A percentile compares a stretch with the other conserved stretches of the same genome.
Conservation (phyloP, 2,113 vertebrate genomes). For the Burhinus bistriatus region DNA sequence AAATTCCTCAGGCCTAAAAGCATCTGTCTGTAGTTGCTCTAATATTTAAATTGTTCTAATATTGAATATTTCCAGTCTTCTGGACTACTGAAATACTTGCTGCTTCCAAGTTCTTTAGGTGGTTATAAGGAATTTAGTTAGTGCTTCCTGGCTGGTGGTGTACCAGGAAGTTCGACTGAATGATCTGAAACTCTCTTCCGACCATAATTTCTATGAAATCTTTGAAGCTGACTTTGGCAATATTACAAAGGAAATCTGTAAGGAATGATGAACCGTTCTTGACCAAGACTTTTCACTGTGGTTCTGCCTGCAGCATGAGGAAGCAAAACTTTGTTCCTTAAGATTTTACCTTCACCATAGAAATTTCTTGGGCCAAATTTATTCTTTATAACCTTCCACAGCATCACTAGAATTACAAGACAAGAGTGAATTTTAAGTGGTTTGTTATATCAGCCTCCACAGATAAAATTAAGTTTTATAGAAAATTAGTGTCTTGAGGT, state of each 20-base stretch:
- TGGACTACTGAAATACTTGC: not conserved
- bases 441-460: not conserved
- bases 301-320: not conserved
- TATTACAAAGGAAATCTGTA: constrained; percentile 23
- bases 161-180: not conserved
- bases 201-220: constrained; percentile 35
- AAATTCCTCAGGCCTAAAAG: not conserved
- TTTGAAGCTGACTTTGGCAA: constrained; percentile 42
- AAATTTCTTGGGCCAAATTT: not conserved
- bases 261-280: not conserved
- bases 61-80: not conserved
- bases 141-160: constrained; percentile 1
- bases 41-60: not conserved
- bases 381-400: not conserved
- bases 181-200: not conserved
- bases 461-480: not conserved
- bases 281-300: not conserved
- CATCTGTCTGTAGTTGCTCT: not conserved
- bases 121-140: constrained; percentile 1
- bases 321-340: not conserved
- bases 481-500: not conserved
- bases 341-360: not conserved
- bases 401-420: not conserved
- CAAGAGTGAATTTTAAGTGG: not conserved
- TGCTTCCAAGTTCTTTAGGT: not conserved